A percentile compares a stretch with the other conserved stretches of the same genome.
Evolutionary conservation across 2,888 invertebrate species (phyloP).

Genomic region (Spatulosminthurus flaviceps): DNA sequence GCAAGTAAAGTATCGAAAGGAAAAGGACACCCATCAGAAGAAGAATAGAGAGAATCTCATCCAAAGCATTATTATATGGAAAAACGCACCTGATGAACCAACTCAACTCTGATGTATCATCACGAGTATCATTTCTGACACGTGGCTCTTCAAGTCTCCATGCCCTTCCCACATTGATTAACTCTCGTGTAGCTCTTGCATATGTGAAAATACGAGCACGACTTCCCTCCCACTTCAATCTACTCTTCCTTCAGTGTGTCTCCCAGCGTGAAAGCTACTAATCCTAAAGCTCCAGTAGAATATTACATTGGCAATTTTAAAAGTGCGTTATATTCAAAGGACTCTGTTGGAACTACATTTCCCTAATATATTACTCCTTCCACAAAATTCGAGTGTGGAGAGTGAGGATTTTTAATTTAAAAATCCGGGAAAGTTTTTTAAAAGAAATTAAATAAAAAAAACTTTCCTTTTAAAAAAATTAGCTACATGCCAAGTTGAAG

Average conservation of each 20-base stretch:
- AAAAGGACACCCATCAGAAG: too few relatives aligned
- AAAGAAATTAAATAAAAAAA: too few relatives aligned
- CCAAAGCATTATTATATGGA: neutral
- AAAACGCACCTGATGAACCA: constrained; percentile 1
- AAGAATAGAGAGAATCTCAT: too few relatives aligned
- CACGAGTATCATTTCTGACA: neutral
- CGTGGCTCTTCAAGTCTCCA: neutral
- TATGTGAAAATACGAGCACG: too few relatives aligned
- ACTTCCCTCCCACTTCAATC: too few relatives aligned
- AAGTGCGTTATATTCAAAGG: neutral
- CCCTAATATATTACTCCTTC: neutral
- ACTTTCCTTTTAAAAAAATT: too few relatives aligned
- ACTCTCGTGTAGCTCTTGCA: too few relatives aligned
- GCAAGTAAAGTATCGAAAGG: neutral
- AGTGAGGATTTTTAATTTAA: too few relatives aligned
- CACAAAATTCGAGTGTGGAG: neutral
- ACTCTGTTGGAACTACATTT: neutral
- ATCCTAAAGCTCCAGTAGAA: neutral
- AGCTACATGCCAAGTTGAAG: too few relatives aligned
- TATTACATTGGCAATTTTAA: neutral
- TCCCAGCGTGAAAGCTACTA: neutral
- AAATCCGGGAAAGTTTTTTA: too few relatives aligned
- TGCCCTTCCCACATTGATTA: too few relatives aligned
- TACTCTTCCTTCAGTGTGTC: neutral
- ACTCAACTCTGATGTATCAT: neutral